Evolutionary conservation across 2,113 vertebrate genomes (phyloP).

Genomic region (Columba janthina): DNA sequence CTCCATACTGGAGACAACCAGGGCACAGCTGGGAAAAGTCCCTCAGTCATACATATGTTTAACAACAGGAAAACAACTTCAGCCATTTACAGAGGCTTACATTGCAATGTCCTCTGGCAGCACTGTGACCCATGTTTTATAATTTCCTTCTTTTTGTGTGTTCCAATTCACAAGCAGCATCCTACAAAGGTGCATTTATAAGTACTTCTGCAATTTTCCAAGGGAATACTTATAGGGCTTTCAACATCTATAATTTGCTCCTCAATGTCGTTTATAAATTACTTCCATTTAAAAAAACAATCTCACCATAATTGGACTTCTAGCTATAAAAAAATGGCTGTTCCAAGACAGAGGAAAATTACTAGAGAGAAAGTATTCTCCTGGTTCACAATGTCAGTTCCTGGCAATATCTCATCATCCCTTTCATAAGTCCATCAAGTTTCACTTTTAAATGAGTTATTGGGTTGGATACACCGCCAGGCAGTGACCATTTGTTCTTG

Average conservation of each 20-base stretch:
- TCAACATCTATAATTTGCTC: conserved; percentile 3
- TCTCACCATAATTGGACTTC: neutral
- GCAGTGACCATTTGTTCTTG: conserved; percentile 33
- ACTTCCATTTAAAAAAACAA: conserved; percentile 25
- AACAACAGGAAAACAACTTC: neutral
- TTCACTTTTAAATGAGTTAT: conserved; percentile 45
- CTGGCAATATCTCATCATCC: neutral
- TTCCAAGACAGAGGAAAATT: neutral
- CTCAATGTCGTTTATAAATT: conserved; percentile 26
- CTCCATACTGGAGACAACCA: neutral
- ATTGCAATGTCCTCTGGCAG: neutral
- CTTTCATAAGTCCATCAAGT: neutral
- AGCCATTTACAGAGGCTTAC: neutral
- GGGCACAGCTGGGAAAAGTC: neutral
- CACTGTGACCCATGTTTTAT: neutral
- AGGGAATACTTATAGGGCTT: neutral
- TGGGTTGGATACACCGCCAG: conserved; percentile 11
- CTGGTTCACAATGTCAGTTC: neutral
- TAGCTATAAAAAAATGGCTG: neutral
- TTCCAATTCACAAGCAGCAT: neutral
- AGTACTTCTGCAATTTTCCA: neutral
- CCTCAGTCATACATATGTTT: neutral
- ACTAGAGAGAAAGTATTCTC: neutral
- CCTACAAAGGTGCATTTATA: neutral
- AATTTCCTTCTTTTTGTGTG: neutral